phyloP scores from a whole-genome alignment of 2,113 vertebrate genomes.

The Scortum barcoo region DNA sequence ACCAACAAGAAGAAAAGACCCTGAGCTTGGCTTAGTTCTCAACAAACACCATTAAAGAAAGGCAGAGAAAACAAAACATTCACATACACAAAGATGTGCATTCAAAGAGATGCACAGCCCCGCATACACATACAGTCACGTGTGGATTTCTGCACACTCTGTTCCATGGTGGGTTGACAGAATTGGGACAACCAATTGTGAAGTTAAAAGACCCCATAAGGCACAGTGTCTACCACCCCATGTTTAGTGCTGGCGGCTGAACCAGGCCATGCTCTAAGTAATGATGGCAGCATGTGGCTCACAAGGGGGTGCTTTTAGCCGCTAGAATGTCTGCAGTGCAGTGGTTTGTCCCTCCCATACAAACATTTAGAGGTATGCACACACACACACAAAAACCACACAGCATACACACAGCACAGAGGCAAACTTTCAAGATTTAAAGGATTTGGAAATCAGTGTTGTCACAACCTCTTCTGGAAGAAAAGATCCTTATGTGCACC shows the following conservation, averaged over 20 bases:
- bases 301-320: slow-evolving; percentile 65
- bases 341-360: slow-evolving; percentile 39
- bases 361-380: slow-evolving; percentile 1
- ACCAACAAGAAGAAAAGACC: neutral
- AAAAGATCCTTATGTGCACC: slow-evolving; percentile 8
- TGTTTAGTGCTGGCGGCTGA: slow-evolving; percentile 64
- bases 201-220: slow-evolving; percentile 73
- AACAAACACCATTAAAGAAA: slow-evolving; percentile 41
- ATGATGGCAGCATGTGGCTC: slow-evolving; percentile 71
- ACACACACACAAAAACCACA: slow-evolving; percentile 1
- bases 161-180: slow-evolving; percentile 70
- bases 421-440: slow-evolving; percentile 3
- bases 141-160: slow-evolving; percentile 41
- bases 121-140: slow-evolving; percentile 15
- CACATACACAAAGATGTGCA: slow-evolving; percentile 32
- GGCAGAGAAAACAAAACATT: slow-evolving; percentile 30
- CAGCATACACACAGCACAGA: neutral
- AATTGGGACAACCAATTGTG: slow-evolving; percentile 76
- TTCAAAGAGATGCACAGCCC: slow-evolving; percentile 28
- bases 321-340: slow-evolving; percentile 47
- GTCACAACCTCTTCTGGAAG: neutral
- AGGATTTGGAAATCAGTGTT: neutral
- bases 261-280: slow-evolving; percentile 65
- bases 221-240: slow-evolving; percentile 64
- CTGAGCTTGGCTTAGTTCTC: slow-evolving; percentile 7